Evolutionary conservation across 2,113 vertebrate genomes (phyloP), one percentile per base, ranked within the genome.

Genomic region (Podarcis muralis): DNA sequence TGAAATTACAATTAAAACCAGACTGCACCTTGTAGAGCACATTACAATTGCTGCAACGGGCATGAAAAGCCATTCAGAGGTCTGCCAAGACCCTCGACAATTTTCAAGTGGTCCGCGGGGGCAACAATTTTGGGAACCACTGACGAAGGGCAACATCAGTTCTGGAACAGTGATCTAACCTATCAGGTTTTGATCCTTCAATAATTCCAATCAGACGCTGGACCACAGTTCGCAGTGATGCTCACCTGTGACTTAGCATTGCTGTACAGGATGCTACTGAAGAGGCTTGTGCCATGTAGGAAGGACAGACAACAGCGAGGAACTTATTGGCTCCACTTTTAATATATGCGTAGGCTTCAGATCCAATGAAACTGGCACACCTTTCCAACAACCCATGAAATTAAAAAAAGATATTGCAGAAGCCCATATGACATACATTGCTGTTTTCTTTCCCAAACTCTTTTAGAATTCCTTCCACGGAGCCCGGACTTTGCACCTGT

Each of bases 251-350:
- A 74, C 81, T 92, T 69, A 87, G 83, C 89, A 69, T 80, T 88
- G 90, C 65, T 88, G 68, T 75, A 90, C 37, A 57, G 65, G 86
- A 93, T 68, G 90, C 40, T 91, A 87, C 76, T 83, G 1, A 87
- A 93, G 74, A 90, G 90, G 89, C 90, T 80, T 89, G 87, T 71
- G 84, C 15, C 35, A 65, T 62, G 90, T 90, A 87, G 84, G 72
- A 81, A 3, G 86, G 82, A 80, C 53, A 83, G 65, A 91, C 87
- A 92, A 91, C 22, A 84, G 0, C 1, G 25, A 88, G 83, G 37
- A 92, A 93, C 90, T 12, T 88, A 90, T 66, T 27, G 85, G 68
- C 91, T 25, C 57, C 48, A 77, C 85, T 88, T 82, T 85, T 88
- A 92, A 76, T 0, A 77, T 23, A 86, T 30, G n/a, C 30, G 1